A percentile compares a stretch with the other conserved stretches of the same genome.
Evolutionary conservation across 2,888 invertebrate species (phyloP).

Genomic region (Heteromyza rotundicornis): DNA sequence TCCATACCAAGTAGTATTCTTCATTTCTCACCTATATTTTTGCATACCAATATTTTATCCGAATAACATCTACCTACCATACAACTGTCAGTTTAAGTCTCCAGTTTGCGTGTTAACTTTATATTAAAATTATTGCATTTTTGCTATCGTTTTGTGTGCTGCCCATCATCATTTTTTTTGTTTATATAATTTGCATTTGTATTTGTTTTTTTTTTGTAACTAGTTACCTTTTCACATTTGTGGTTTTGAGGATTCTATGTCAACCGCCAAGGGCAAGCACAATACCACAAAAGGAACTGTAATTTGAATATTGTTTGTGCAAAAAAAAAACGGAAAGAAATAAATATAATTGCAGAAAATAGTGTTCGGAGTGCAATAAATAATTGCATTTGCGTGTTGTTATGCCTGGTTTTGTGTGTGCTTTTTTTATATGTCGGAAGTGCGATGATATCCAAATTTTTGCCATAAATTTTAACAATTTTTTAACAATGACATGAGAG

Average conservation of each 20-base stretch:
- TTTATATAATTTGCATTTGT: too few relatives aligned
- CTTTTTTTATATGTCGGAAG: too few relatives aligned
- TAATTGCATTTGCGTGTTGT: slow-evolving; percentile 1
- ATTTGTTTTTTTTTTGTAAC: too few relatives aligned
- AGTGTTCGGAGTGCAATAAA: neutral
- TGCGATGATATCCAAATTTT: too few relatives aligned
- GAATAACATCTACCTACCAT: too few relatives aligned
- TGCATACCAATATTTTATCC: too few relatives aligned
- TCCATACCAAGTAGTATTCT: too few relatives aligned
- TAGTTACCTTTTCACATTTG: neutral
- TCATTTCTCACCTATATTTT: too few relatives aligned
- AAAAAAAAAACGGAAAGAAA: too few relatives aligned
- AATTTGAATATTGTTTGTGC: neutral
- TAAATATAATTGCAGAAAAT: neutral
- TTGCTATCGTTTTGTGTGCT: neutral
- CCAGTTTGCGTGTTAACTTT: too few relatives aligned
- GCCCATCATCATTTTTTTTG: neutral
- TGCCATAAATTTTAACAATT: too few relatives aligned
- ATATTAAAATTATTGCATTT: neutral
- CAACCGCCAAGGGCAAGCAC: slow-evolving; percentile 2
- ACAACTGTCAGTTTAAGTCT: neutral
- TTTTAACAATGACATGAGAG: too few relatives aligned
- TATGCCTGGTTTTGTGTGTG: neutral
- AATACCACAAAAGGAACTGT: neutral
- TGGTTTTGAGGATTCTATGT: slow-evolving; percentile 3